Evolutionary conservation across 2,113 vertebrate genomes (phyloP).

Genomic region (Pseudorectes ferrugineus): DNA sequence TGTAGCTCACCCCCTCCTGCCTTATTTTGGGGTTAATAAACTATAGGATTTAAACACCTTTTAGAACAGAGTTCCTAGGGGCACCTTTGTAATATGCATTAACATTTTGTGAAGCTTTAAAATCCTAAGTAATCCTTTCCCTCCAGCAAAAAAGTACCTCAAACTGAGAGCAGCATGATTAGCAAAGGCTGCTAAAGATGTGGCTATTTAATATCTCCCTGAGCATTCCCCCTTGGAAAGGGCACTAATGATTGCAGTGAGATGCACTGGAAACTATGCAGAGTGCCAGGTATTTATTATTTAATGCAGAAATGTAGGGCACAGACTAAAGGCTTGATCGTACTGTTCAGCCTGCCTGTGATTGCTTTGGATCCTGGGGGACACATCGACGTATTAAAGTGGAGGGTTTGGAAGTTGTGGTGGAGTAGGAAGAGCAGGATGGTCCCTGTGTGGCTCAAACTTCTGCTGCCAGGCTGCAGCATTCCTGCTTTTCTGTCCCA

Average conservation of each 20-base stretch:
- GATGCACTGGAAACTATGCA: constrained; percentile 29
- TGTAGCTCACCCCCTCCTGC: rapidly evolving
- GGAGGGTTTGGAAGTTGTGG: neutral
- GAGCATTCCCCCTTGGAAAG: constrained; percentile 5
- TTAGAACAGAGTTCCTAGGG: neutral
- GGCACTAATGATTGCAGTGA: constrained; percentile 22
- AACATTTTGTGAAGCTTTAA: constrained; percentile 35
- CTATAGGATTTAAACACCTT: neutral
- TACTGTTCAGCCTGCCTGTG: neutral
- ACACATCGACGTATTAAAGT: neutral
- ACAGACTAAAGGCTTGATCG: neutral
- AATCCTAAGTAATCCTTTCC: constrained; percentile 33
- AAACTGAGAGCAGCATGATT: constrained; percentile 28
- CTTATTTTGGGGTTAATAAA: neutral
- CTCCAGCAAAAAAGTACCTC: constrained; percentile 1
- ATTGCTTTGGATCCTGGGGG: constrained; percentile 40
- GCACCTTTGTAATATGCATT: neutral
- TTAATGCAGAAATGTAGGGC: constrained; percentile 59
- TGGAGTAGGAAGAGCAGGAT: neutral
- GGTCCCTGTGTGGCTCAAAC: neutral
- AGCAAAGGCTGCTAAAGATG: constrained; percentile 28
- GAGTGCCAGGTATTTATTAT: constrained; percentile 58
- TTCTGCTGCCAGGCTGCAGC: neutral
- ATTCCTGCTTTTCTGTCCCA: neutral
- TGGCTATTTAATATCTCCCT: constrained; percentile 40